These are phyloP conservation scores for Cardiocondyla obscurior DNA, from an alignment of 1,140 invertebrate species.

Conservation along the genomic window DNA sequence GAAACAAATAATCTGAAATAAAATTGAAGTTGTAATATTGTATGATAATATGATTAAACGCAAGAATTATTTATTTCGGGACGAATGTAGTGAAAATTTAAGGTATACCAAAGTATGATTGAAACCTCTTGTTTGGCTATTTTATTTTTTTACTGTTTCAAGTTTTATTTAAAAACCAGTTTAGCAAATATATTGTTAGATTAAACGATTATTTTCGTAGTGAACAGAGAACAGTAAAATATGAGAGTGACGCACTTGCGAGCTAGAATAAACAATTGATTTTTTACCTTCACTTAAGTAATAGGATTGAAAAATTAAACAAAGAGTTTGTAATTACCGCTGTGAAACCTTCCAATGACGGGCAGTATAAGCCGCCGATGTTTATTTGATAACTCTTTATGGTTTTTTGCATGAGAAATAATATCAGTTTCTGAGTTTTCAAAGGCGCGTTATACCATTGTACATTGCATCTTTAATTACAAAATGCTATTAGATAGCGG, in stretches of 20 bases:
- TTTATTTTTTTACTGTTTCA: not conserved
- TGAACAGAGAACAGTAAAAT: conserved; percentile 48
- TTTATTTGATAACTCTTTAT: not conserved
- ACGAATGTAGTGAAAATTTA: not conserved
- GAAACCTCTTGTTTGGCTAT: not conserved
- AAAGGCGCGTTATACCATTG: conserved; percentile 23
- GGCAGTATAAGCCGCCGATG: not conserved
- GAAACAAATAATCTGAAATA: not conserved
- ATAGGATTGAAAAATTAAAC: not conserved
- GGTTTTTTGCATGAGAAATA: conserved; percentile 10
- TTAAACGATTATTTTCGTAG: not conserved
- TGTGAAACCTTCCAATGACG: conserved; percentile 22
- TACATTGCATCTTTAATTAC: conserved; percentile 27
- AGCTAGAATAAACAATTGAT: conserved; percentile 36
- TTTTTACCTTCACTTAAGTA: not conserved
- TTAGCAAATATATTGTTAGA: not conserved
- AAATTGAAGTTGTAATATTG: not conserved
- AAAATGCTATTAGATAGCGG: not conserved
- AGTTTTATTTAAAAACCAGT: not conserved
- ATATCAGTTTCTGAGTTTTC: conserved; percentile 8
- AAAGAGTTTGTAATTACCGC: conserved; percentile 11
- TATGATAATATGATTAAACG: not conserved
- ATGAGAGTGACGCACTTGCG: conserved; percentile 25
- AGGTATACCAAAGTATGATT: not conserved
- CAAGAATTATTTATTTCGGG: not conserved